Conservation (phyloP, 2,113 vertebrate species). For the Haemorhous mexicanus region DNA sequence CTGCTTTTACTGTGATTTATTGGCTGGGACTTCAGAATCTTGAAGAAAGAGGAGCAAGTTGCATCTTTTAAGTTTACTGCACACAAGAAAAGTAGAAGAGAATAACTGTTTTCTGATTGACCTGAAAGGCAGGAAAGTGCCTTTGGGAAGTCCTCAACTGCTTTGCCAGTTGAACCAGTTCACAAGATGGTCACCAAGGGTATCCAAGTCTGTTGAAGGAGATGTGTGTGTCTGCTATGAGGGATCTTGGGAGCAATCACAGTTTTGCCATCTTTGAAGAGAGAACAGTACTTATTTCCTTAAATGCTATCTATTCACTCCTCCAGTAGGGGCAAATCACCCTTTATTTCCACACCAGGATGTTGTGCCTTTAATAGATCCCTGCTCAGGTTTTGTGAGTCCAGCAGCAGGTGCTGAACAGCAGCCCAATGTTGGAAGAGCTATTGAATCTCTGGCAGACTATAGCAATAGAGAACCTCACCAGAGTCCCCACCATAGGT, state of each 20-base stretch:
- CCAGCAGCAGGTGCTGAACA: slow-evolving; percentile 61
- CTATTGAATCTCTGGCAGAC: slow-evolving; percentile 39
- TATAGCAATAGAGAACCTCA: slow-evolving; percentile 30
- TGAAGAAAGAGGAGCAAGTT: background rate
- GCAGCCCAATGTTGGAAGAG: slow-evolving; percentile 34
- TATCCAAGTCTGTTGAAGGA: background rate
- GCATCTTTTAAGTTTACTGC: background rate
- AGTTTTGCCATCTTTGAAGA: slow-evolving; percentile 47
- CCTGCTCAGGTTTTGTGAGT: slow-evolving; percentile 70
- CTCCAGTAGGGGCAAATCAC: background rate
- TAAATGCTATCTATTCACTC: slow-evolving; percentile 40
- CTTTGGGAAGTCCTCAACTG: background rate
- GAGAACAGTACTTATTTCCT: slow-evolving; percentile 41
- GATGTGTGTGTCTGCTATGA: slow-evolving; percentile 38
- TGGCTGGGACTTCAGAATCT: background rate
- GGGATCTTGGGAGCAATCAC: slow-evolving; percentile 29
- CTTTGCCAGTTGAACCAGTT: background rate
- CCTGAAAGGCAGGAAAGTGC: background rate
- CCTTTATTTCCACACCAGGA: slow-evolving; percentile 57
- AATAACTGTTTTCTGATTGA: background rate
- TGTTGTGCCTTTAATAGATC: slow-evolving; percentile 58
- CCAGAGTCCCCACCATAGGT: background rate
- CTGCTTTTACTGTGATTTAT: background rate
- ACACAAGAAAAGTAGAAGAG: background rate
- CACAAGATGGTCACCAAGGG: background rate